Evolutionary conservation across 2,888 invertebrate species (phyloP), one percentile per base, ranked within the genome.

Genomic region (Gisinianus flammeolus): DNA sequence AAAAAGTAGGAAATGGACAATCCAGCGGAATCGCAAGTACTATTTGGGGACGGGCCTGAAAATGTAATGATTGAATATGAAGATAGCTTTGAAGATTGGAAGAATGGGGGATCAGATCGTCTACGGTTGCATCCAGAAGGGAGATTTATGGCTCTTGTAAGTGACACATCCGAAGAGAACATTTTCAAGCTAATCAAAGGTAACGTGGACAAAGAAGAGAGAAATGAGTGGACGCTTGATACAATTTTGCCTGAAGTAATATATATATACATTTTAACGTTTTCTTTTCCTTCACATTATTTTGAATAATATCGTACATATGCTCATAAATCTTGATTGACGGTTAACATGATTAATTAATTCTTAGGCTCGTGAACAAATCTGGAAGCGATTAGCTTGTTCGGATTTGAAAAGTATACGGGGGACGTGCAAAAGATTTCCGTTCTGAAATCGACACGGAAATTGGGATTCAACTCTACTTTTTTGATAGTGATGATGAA

Each of bases 151-250:
- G 72, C 72, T 30, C 33, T 58, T 22, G 12, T 56, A 19, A 4
- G n/a, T 24, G 72, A 72, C 72, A 30, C 24, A n/a, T 72, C 72
- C 6, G 72, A 72, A 31, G 72, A 28, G 31, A 24, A 72, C 31
- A 31, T 72, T 5, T 31, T 8, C 12, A 16, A 58, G 30, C 28
- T 72, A 30, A 58, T 72, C 19, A 58, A 58, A 30, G 10, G 31
- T 1, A 58, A 22, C 6, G 33, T 5, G 22, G 3, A n/a, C 1
- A 5, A 31, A 56, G 16, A 19, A 28, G 28, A 28, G 16, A 28
- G 28, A 2, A 44, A 44, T 44, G 44, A 44, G 6, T 44, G 44
- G 44, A 44, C 44, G 16, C 54, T 72, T 8, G 24, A 58, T n/a
- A 33, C 31, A n/a, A 26, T 72, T 22, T 24, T 72, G 24, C 72